These are phyloP conservation scores for Raja brachyura DNA, from an alignment of 2,113 vertebrate genomes.

Conservation along the genomic window DNA sequence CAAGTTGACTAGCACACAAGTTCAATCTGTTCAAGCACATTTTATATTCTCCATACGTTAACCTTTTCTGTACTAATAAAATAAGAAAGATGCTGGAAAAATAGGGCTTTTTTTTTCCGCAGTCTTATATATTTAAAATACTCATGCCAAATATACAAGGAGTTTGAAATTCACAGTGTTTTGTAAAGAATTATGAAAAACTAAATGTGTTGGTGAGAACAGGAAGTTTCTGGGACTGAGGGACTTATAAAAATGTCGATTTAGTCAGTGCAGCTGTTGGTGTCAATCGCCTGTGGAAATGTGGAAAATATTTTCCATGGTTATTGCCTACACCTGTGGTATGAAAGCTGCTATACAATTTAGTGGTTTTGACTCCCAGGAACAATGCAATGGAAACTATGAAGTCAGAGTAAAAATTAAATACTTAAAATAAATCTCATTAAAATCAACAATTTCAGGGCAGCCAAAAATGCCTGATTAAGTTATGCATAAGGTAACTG, in stretches of 20 bases:
- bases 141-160: neutral
- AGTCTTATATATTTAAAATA: neutral
- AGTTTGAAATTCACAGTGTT: slow-evolving; percentile 19
- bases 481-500: neutral
- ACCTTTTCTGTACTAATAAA: neutral
- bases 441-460: neutral
- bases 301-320: slow-evolving; percentile 19
- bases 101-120: neutral
- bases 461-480: neutral
- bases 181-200: neutral
- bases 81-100: neutral
- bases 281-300: slow-evolving; percentile 19
- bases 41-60: neutral
- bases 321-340: slow-evolving; percentile 20
- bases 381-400: slow-evolving; percentile 17
- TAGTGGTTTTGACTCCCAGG: neutral
- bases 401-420: neutral
- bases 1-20: neutral
- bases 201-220: slow-evolving; percentile 16
- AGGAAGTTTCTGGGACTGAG: slow-evolving; percentile 33
- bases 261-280: slow-evolving; percentile 25
- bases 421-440: neutral
- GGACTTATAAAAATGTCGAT: slow-evolving; percentile 26
- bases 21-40: neutral
- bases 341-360: slow-evolving; percentile 6